Conservation (phyloP, 1,140 invertebrate species). For the Halictus rubicundus region DNA sequence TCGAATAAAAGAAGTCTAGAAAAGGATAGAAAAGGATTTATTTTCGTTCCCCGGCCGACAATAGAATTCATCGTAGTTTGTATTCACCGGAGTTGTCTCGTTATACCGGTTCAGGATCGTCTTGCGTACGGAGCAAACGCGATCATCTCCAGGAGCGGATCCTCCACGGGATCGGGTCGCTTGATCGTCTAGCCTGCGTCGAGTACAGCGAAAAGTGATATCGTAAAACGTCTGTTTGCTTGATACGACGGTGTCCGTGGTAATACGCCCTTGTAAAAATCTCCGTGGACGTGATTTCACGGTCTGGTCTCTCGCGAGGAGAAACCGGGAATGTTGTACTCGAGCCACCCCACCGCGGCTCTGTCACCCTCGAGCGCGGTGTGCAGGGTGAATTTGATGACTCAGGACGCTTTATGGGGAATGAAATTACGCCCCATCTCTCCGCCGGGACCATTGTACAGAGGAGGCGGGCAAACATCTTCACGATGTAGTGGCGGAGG, state of each 20-base stretch:
- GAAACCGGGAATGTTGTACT: neutral
- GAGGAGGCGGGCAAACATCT: constrained; percentile 37
- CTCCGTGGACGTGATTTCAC: neutral
- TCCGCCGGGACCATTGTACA: neutral
- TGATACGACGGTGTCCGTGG: neutral
- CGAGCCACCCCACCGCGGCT: constrained; percentile 8
- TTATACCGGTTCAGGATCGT: too few species aligned
- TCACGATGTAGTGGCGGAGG: constrained; percentile 6
- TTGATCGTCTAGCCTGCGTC: neutral
- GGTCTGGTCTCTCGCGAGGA: neutral
- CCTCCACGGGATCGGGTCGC: too few species aligned
- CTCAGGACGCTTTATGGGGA: constrained; percentile 54
- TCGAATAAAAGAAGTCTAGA: too few species aligned
- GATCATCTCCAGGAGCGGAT: too few species aligned
- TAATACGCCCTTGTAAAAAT: constrained; percentile 4
- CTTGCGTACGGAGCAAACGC: too few species aligned
- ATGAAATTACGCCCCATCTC: constrained; percentile 36
- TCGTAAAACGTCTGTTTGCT: neutral
- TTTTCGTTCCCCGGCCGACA: too few species aligned
- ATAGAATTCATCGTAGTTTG: too few species aligned
- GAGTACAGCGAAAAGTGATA: neutral
- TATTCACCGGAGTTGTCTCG: too few species aligned
- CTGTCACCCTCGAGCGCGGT: constrained; percentile 1
- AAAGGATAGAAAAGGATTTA: too few species aligned
- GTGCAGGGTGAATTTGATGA: constrained; percentile 52